phyloP scores from a whole-genome alignment of 2,888 invertebrate genomes.

The Coenonympha glycerion region DNA sequence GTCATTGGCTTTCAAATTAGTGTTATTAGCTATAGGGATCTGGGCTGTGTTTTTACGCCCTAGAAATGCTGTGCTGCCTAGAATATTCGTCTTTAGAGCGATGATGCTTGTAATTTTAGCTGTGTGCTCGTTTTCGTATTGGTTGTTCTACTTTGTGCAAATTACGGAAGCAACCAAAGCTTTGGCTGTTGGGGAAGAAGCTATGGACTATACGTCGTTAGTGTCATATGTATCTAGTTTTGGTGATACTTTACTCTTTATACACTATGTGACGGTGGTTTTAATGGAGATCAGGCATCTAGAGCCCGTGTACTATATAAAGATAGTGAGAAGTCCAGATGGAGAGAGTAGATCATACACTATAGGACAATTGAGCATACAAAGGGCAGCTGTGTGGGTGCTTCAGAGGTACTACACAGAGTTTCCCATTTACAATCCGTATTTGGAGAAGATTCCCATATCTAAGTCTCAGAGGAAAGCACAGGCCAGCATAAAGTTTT shows the following conservation, averaged over 20 bases:
- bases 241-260: constrained; percentile 94
- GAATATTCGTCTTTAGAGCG: constrained; percentile 93
- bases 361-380: constrained; percentile 94
- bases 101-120: constrained; percentile 91
- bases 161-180: constrained; percentile 87
- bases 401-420: constrained; percentile 96
- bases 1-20: constrained; percentile 92
- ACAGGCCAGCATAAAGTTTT: constrained; percentile 94
- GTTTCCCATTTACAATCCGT: constrained; percentile 97
- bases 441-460: constrained; percentile 92
- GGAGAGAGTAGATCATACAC: constrained; percentile 92
- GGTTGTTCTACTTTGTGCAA: constrained; percentile 98
- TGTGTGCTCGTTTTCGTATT: constrained; percentile 96
- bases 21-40: constrained; percentile 90
- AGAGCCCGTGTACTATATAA: constrained; percentile 91
- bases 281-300: constrained; percentile 94
- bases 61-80: constrained; percentile 90
- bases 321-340: constrained; percentile 96
- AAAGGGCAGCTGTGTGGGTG: constrained; percentile 95
- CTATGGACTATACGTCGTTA: constrained; percentile 88
- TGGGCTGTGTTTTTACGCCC: constrained; percentile 94
- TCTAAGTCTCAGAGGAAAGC: constrained; percentile 87
- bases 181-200: constrained; percentile 85
- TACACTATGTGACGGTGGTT: constrained; percentile 95
- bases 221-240: constrained; percentile 95